Conservation (phyloP, 2,113 vertebrate genomes). For the Centropus unirufus region DNA sequence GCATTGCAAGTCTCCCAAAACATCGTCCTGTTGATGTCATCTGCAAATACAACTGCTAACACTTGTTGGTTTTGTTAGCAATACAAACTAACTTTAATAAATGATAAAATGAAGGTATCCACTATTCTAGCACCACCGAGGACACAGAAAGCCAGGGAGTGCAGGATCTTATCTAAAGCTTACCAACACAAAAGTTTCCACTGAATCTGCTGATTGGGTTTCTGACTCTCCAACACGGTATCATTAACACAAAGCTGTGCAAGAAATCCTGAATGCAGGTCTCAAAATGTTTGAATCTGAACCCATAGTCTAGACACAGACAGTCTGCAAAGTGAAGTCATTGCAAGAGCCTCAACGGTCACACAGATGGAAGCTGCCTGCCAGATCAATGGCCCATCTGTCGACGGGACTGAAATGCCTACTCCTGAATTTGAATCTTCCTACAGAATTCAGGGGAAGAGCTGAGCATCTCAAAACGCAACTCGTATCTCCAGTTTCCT, state of each 20-base stretch:
- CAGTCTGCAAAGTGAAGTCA: neutral
- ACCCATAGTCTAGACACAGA: neutral
- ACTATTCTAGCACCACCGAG: neutral
- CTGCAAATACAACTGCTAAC: neutral
- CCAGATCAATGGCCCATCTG: neutral
- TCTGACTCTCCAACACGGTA: neutral
- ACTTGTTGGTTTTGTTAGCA: neutral
- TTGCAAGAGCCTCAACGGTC: neutral
- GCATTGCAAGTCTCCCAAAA: neutral
- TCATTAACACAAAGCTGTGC: neutral
- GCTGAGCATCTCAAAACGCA: neutral
- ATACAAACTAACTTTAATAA: neutral
- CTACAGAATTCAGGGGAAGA: neutral
- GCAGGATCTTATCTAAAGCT: neutral
- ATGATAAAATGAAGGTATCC: neutral
- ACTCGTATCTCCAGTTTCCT: neutral
- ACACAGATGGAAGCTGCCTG: neutral
- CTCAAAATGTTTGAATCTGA: neutral
- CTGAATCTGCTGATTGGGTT: neutral
- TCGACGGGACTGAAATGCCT: neutral
- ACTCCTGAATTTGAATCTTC: neutral
- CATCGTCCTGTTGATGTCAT: neutral
- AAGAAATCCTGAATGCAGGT: neutral
- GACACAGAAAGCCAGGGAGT: neutral
- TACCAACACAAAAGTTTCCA: neutral